A percentile compares a stretch with the other conserved stretches of the same genome.
These are phyloP conservation scores for Schrankia costaestrigalis DNA, from an alignment of 2,888 invertebrate genomes.

Conservation along the genomic window DNA sequence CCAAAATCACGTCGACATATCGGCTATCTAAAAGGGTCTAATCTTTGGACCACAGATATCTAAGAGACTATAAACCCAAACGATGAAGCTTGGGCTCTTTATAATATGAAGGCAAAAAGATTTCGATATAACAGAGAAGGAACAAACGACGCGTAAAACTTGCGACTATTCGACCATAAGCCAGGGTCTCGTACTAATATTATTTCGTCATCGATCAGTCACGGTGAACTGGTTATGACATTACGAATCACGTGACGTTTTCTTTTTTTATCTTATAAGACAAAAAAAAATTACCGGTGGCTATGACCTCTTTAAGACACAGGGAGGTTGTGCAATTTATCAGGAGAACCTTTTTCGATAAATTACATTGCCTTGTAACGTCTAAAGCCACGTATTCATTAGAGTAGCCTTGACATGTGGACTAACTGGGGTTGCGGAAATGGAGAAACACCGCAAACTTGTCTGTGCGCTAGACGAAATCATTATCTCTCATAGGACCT, in stretches of 20 bases:
- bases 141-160: constrained; percentile 41
- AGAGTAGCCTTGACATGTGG: too few species aligned
- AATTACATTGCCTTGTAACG: too few species aligned
- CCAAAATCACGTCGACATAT: constrained; percentile 30
- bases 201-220: constrained; percentile 33
- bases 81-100: constrained; percentile 34
- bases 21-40: constrained; percentile 30
- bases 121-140: constrained; percentile 49
- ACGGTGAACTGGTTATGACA: constrained; percentile 11
- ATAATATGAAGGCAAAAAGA: constrained; percentile 50
- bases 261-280: constrained; percentile 10
- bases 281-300: neutral
- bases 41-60: constrained; percentile 32
- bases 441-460: too few species aligned
- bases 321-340: constrained; percentile 5
- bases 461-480: too few species aligned
- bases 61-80: constrained; percentile 31
- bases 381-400: neutral
- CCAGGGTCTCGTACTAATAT: constrained; percentile 36
- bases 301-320: constrained; percentile 1
- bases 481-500: too few species aligned
- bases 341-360: constrained; percentile 1
- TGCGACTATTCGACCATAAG: constrained; percentile 47
- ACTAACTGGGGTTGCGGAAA: too few species aligned
- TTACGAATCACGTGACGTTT: constrained; percentile 3